Percentiles rank a stretch among this genome's conserved stretches.
Conservation (phyloP, 2,797 vertebrate genomes). For the Chelon labrosus region DNA sequence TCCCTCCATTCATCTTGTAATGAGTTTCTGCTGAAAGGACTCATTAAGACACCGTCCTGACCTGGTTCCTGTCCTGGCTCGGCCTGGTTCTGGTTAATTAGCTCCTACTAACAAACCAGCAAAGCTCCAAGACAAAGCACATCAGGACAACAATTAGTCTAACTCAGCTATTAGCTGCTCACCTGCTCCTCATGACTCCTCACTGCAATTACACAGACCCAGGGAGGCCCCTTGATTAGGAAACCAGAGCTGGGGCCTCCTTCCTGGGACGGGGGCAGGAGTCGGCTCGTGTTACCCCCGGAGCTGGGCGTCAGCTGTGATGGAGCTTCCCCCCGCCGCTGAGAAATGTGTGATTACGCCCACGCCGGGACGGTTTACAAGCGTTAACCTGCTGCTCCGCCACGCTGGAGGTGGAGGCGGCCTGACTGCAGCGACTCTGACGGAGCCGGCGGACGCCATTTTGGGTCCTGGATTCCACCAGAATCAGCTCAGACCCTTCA, state of each 20-base stretch:
- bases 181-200: not conserved
- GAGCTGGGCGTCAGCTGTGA: conserved; percentile 47
- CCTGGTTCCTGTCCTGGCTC: conserved; percentile 66
- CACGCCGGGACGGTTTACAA: conserved; percentile 6
- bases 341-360: conserved; percentile 61
- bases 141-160: conserved; percentile 69
- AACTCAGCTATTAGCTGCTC: conserved; percentile 37
- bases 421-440: too few species aligned
- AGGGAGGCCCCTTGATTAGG: conserved; percentile 49
- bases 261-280: conserved; percentile 13
- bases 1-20: too few species aligned
- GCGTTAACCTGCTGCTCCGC: conserved; percentile 9
- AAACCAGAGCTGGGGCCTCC: conserved; percentile 43
- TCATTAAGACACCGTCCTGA: conserved; percentile 33
- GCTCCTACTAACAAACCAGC: too few species aligned
- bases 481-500: too few species aligned
- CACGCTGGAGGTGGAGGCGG: conserved; percentile 4
- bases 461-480: too few species aligned
- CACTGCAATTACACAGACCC: not conserved
- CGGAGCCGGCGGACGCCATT: too few species aligned
- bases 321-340: conserved; percentile 48
- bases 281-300: conserved; percentile 35
- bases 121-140: conserved; percentile 63
- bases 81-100: conserved; percentile 79
- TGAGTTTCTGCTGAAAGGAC: too few species aligned